Evolutionary conservation across 2,888 invertebrate species (phyloP).

Genomic region (Chloromyia formosa): DNA sequence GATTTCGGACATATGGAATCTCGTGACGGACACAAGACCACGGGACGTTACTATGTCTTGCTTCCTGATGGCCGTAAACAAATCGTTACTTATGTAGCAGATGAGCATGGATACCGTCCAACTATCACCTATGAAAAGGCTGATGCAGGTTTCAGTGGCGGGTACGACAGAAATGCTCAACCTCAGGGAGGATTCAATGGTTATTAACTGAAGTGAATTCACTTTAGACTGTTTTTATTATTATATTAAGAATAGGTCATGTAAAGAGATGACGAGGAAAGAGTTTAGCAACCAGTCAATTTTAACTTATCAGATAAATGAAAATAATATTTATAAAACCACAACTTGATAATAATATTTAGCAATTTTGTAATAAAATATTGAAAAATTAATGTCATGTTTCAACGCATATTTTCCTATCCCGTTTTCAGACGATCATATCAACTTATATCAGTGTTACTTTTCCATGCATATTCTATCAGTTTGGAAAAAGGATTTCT

Average conservation of each 20-base stretch:
- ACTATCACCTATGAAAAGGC: slow-evolving; percentile 74
- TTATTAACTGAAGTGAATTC: slow-evolving; percentile 49
- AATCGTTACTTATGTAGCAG: slow-evolving; percentile 76
- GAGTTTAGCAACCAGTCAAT: slow-evolving; percentile 12
- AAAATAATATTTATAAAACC: too few relatives aligned
- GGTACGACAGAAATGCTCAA: slow-evolving; percentile 55
- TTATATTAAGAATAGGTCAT: slow-evolving; percentile 3
- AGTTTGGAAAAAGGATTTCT: too few relatives aligned
- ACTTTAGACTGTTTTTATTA: slow-evolving; percentile 17
- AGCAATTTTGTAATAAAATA: too few relatives aligned
- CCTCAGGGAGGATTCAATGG: slow-evolving; percentile 52
- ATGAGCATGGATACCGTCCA: slow-evolving; percentile 74
- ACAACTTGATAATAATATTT: too few relatives aligned
- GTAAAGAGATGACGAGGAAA: slow-evolving; percentile 3
- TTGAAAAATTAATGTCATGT: too few relatives aligned
- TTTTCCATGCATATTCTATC: too few relatives aligned
- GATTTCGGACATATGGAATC: slow-evolving; percentile 75
- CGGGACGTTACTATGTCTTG: slow-evolving; percentile 72
- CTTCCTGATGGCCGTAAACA: slow-evolving; percentile 76
- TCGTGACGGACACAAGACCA: slow-evolving; percentile 70
- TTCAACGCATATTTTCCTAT: too few relatives aligned
- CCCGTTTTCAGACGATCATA: too few relatives aligned
- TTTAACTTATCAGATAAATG: slow-evolving; percentile 4
- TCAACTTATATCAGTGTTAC: too few relatives aligned
- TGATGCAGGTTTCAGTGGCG: slow-evolving; percentile 58